These are phyloP conservation scores for Nemotelus nigrinus DNA, from an alignment of 2,888 invertebrate species.

Conservation along the genomic window DNA sequence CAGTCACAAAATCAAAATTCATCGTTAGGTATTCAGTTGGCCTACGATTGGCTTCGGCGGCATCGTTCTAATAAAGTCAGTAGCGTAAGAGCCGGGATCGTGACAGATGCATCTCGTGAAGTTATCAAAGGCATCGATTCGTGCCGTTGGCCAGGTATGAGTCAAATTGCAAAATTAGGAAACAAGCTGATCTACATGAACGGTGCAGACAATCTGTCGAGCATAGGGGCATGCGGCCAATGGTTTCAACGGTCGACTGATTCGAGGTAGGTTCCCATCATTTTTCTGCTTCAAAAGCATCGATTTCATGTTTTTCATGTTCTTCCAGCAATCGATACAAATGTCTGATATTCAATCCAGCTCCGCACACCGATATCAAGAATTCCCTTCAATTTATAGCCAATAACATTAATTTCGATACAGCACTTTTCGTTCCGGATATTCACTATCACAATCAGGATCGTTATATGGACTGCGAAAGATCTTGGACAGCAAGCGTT, in stretches of 20 bases:
- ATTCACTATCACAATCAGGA: conserved; percentile 58
- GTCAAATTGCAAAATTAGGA: conserved; percentile 70
- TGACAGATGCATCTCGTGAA: conserved; percentile 59
- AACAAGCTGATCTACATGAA: background rate
- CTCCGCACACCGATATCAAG: background rate
- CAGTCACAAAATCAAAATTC: conserved; percentile 80
- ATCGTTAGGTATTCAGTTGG: conserved; percentile 85
- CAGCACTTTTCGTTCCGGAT: conserved; percentile 73
- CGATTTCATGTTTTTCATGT: background rate
- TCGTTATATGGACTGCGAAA: conserved; percentile 51
- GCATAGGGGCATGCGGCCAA: background rate
- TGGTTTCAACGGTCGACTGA: background rate
- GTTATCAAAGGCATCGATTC: conserved; percentile 71
- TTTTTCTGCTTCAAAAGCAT: background rate
- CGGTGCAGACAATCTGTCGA: background rate
- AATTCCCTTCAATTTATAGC: conserved; percentile 58
- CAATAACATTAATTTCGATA: conserved; percentile 65
- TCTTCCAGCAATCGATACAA: background rate
- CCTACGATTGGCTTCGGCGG: conserved; percentile 76
- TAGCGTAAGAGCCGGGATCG: conserved; percentile 46
- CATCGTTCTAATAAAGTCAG: conserved; percentile 44
- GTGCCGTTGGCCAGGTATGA: conserved; percentile 87
- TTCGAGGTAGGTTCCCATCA: background rate
- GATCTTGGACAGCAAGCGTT: conserved; percentile 49
- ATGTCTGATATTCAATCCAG: conserved; percentile 4